Evolutionary conservation across 2,113 vertebrate species (phyloP), one percentile per base, ranked within the genome.

Genomic region (Apaloderma vittatum): DNA sequence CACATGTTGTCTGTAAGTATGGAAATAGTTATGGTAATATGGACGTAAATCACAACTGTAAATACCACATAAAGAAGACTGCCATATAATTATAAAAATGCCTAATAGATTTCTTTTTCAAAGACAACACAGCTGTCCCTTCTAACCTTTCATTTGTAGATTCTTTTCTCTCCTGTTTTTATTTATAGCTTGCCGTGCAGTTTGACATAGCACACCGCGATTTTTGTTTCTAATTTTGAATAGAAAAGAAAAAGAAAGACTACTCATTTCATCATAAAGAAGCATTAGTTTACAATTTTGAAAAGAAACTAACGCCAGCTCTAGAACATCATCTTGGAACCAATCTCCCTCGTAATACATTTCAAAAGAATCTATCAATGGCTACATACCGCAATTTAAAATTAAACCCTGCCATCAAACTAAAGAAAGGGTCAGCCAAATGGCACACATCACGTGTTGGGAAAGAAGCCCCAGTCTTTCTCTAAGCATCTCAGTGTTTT

Each of bases 1-100:
- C 93, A 95, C 94, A 92, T 97, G 92, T 91, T 97, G 95, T 83
- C 96, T 89, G 10, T 90, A 93, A 96, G 90, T 59, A 96, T 97
- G 96, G 96, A 97, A 97, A 96, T 79, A 97, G 93, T 97, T 97
- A 96, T 90, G 92, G 90, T 93, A 95, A 95, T 95, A 91, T 87
- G 91, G 59, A 91, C 30, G 11, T 96, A 96, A 96, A 93, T 97
- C 93, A 94, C 96, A 97, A 95, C 95, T 97, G 93, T 75, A 96
- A 96, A 96, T 95, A 96, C 94, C 97, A 96, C 95, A 97, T 96
- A 87, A 97, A 96, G 94, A 86, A 88, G 93, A 75, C 85, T 97
- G 97, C 67, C 67, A 84, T 96, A 94, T 95, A 97, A 97, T 97
- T 97, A 96, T 96, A 95, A 96, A 97, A 97, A 96, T 97, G 96